Evolutionary conservation across 35 echinoderm and acorn worm species (phyloP), one percentile per base, ranked within the genome.

Genomic region (Amphiura filiformis): DNA sequence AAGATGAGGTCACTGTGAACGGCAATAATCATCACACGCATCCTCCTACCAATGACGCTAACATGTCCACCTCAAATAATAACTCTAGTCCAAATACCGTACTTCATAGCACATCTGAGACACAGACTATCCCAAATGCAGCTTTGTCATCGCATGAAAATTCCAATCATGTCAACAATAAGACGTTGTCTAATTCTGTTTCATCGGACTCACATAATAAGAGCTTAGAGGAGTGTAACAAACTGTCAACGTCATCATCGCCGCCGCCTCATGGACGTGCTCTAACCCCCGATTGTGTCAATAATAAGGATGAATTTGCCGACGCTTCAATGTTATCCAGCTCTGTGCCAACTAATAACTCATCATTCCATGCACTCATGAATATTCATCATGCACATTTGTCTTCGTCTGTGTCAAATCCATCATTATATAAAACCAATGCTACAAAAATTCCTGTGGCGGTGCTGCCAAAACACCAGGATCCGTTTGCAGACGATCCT

Each of bases 401-500:
- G 61, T 70, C 61, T 70, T 70, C 28, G 61, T 70, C 61, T 70
- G 15, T 30, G 61, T 70, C 61, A 5, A 70, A 70, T 70, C 61
- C 61, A 70, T 70, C 28, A 70, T 70, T 70, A 70, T 13, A n/a
- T 23, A 70, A 70, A 70, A 3, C 26, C 7, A 47, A 47, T 17
- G 61, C 61, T 13, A n/a, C n/a, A n/a, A 70, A 70, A 70, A 2
- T 30, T 13, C 28, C 26, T 15, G 61, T 70, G 26, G 7, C 61
- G 2, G 61, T 70, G 61, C 28, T 70, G 61, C 61, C 61, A 70
- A 70, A 70, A 70, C 61, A 70, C 28, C 1, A 70, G 28, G 61
- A 70, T 70, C 61, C 61, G 28, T 70, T 70, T 70, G 61, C 61
- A 70, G 61, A 70, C 61, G 61, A 70, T 70, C 61, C 61, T 15